Evolutionary conservation across 2,797 vertebrate genomes (phyloP).

Genomic region (Somateria mollissima): DNA sequence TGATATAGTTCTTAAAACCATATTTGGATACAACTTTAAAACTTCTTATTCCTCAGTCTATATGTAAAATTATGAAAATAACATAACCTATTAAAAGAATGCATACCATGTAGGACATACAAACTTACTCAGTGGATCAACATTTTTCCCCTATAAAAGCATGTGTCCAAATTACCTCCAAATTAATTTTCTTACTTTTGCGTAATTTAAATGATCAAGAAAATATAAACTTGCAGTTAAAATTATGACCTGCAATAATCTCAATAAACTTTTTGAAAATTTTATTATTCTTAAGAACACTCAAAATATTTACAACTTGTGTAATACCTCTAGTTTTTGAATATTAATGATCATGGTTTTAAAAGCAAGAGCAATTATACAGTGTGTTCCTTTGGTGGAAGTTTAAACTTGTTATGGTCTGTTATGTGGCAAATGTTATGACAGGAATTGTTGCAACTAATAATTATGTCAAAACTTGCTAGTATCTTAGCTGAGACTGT

Average conservation of each 20-base stretch:
- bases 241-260: background rate
- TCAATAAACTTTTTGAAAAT: background rate
- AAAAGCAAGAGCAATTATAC: conserved; percentile 55
- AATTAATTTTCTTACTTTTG: background rate
- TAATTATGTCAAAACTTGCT: conserved; percentile 85
- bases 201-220: background rate
- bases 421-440: conserved; percentile 82
- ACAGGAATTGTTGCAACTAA: conserved; percentile 83
- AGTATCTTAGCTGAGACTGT: conserved; percentile 74
- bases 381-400: conserved; percentile 72
- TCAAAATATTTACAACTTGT: background rate
- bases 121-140: background rate
- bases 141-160: background rate
- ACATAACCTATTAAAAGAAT: background rate
- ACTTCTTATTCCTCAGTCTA: background rate
- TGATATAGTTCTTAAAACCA: background rate
- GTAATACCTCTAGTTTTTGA: conserved; percentile 1
- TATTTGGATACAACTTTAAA: background rate
- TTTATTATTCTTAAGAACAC: background rate
- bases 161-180: background rate
- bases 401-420: conserved; percentile 68
- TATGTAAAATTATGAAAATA: background rate
- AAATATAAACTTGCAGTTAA: background rate
- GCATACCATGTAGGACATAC: background rate
- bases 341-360: conserved; percentile 53